Percentiles rank a stretch among this genome's conserved stretches.
Evolutionary conservation across 2,797 vertebrate species (phyloP).

Genomic region (Hyperoplus immaculatus): DNA sequence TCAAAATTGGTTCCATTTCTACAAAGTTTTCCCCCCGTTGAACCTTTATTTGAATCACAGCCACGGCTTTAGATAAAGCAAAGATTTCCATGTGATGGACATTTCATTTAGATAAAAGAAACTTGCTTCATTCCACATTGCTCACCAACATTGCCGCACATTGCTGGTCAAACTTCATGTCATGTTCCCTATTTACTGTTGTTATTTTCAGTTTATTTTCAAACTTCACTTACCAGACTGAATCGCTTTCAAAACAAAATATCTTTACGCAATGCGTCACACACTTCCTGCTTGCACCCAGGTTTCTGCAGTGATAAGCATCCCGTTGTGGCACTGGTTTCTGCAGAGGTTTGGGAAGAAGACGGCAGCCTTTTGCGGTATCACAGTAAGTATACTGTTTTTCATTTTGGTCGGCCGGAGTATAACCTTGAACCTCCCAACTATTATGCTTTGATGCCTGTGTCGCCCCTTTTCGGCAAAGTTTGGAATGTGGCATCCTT

Average conservation of each 20-base stretch:
- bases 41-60: neutral
- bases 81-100: neutral
- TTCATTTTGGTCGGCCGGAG: slow-evolving; percentile 24
- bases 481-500: neutral
- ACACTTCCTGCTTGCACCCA: slow-evolving; percentile 56
- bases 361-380: slow-evolving; percentile 91
- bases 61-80: neutral
- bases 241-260: neutral
- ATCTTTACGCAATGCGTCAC: neutral
- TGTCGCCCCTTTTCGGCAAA: slow-evolving; percentile 58
- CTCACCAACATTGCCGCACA: neutral
- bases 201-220: neutral
- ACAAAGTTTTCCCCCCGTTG: neutral
- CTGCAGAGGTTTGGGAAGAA: slow-evolving; percentile 95
- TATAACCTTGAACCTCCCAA: neutral
- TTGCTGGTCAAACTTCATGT: neutral
- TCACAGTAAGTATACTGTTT: slow-evolving; percentile 87
- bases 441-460: slow-evolving; percentile 9
- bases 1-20: too few species aligned
- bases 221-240: neutral
- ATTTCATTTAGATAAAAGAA: neutral
- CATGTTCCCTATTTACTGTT: neutral
- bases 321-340: slow-evolving; percentile 97
- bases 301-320: slow-evolving; percentile 93
- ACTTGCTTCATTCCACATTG: neutral